Evolutionary conservation across 2,888 invertebrate species (phyloP), one percentile per base, ranked within the genome.

Genomic region (Galeruca laticollis): DNA sequence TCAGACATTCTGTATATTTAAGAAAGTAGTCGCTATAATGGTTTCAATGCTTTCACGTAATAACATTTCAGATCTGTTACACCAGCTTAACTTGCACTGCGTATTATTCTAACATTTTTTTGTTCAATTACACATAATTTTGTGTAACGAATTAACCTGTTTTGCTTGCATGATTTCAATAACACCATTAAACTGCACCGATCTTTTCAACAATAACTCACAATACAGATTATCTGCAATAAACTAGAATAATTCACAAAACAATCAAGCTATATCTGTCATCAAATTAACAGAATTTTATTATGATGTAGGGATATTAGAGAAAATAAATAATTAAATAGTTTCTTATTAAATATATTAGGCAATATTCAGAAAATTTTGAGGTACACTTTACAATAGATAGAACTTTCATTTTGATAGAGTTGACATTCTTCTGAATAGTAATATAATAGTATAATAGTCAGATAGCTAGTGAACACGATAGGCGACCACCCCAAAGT

Each of bases 1-100:
- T 63, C 60, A 59, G 65, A 66, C 65, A 51, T 40, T 60, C 64
- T 71, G 71, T 71, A 64, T 71, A 71, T 73, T 70, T 68, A 59
- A 69, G 72, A 69, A 68, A 72, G 73, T 73, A 73, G 73, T 62
- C 62, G 71, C 71, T 62, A 70, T 69, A 67, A 67, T 69, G 59
- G 51, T 60, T 66, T 63, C 51, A 63, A 35, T 21, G 66, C 67
- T 71, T 71, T 70, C 70, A 65, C 60, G 62, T 63, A 72, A 70
- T 63, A 60, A 57, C 51, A 20, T 47, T 59, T 33, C 65, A 54
- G n/a, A 59, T 60, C 65, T 60, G n/a, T 67, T 68, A 60, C 72
- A 72, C 64, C 40, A 31, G 56, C 56, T 66, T 69, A 51, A 66
- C 49, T 59, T 63, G 49, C 47, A 66, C 57, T 70, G 70, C 65